Base-by-base conservation (phyloP, 2,797 vertebrate species). In the Hirundo rustica region DNA sequence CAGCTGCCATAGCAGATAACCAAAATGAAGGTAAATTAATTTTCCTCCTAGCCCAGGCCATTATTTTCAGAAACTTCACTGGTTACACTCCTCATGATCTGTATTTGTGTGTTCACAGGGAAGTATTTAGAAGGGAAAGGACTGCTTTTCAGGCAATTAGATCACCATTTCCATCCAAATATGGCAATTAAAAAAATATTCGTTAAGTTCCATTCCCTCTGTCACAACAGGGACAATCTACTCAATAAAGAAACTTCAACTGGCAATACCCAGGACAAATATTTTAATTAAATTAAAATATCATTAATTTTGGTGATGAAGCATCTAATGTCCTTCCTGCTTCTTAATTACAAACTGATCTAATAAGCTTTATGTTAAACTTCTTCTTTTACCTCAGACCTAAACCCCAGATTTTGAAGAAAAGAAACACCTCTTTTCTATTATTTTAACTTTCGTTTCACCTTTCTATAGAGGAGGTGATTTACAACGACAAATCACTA, bases 391-490 rank as follows among this genome's bases (percentile, higher is more conserved):
- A 26, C 19, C 16, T 73, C 68, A 72, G 55, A 85, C 12, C 25
- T 54, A 55, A 73, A 67, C 0, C 5, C 8, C 27, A 66, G 42
- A 68, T 47, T 84, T 32, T 80, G 38, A 76, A 51, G 12, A 81
- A 73, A 10, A 70, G 29, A 89, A 78, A 17, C 29, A 38, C 3
- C 16, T 81, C 40, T 76, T 67, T 62, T 70, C 66, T 72, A 34
- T 53, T 86, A 55, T 66, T 92, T 53, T 64, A 67, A 67, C 74
- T 93, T 94, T 70, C n/a, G 75, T 78, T 95, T 94, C 95, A 87
- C 54, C 50, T 71, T 53, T 42, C 27, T 45, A 88, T 7, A 76
- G 68, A 88, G 47, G 29, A 89, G 45, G 55, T 67, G 65, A 93
- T 89, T 96, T 85, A 68, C 40, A 93, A 48, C 47, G 42, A 38